Evolutionary conservation across 2,888 invertebrate species (phyloP).

Genomic region (Cheilosia vernalis): DNA sequence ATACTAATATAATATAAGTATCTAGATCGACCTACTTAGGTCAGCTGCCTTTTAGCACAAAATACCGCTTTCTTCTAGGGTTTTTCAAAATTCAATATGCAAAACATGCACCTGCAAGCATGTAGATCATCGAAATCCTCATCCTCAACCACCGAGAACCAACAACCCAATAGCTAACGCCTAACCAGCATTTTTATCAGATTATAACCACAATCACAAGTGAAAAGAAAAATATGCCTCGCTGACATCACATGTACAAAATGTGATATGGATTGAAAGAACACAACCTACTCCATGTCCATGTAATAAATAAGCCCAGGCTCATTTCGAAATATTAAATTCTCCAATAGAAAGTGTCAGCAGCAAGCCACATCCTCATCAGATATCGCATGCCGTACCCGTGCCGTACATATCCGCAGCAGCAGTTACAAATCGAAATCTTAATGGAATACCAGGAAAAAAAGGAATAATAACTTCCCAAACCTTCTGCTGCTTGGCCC

Average conservation of each 20-base stretch:
- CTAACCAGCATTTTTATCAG: not conserved
- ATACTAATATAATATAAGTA: too few species aligned
- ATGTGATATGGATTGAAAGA: slow-evolving; percentile 32
- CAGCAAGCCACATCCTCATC: slow-evolving; percentile 49
- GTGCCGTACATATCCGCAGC: slow-evolving; percentile 16
- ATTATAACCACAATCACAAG: not conserved
- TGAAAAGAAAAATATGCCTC: not conserved
- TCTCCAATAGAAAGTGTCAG: slow-evolving; percentile 67
- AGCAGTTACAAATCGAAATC: slow-evolving; percentile 64
- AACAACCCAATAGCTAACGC: not conserved
- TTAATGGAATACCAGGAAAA: slow-evolving; percentile 43
- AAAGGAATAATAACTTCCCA: slow-evolving; percentile 17
- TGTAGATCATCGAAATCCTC: too few species aligned
- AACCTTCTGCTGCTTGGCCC: slow-evolving; percentile 30
- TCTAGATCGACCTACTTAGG: too few species aligned
- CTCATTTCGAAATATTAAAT: slow-evolving; percentile 62
- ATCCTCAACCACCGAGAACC: too few species aligned
- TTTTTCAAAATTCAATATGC: too few species aligned
- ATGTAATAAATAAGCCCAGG: slow-evolving; percentile 52
- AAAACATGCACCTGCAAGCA: too few species aligned
- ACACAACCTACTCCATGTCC: slow-evolving; percentile 12
- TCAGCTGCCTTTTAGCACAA: too few species aligned
- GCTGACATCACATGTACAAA: slow-evolving; percentile 45
- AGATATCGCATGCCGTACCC: not conserved
- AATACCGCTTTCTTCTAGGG: too few species aligned